Conservation (phyloP, 2,888 invertebrate species). For the Elegia similella region DNA sequence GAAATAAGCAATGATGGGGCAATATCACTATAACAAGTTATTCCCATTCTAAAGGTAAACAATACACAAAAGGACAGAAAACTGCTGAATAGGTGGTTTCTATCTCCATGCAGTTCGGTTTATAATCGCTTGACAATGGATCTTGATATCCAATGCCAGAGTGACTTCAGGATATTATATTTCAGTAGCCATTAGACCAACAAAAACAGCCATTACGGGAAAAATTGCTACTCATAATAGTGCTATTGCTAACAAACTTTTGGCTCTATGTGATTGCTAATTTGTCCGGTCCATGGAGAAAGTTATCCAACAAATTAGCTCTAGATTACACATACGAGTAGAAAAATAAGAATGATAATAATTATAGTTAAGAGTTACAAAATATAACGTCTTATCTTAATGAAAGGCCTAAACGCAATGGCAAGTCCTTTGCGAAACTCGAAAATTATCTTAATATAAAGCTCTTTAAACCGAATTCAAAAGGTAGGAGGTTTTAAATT, state of each 20-base stretch:
- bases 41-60: conserved; percentile 8
- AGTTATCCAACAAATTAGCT: neutral
- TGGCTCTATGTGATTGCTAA: neutral
- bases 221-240: conserved; percentile 14
- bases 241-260: conserved; percentile 8
- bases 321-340: too few species aligned
- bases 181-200: conserved; percentile 19
- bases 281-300: neutral
- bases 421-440: too few species aligned
- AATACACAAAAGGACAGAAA: neutral
- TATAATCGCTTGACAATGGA: neutral
- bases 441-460: too few species aligned
- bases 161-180: conserved; percentile 15
- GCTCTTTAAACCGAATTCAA: too few species aligned
- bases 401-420: too few species aligned
- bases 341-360: too few species aligned
- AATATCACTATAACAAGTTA: conserved; percentile 2
- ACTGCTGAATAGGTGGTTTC: neutral
- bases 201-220: conserved; percentile 23
- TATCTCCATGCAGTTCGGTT: neutral
- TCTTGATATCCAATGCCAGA: neutral
- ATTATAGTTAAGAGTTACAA: too few species aligned
- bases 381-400: too few species aligned
- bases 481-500: too few species aligned
- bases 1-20: neutral